Evolutionary conservation across 2,888 invertebrate species (phyloP), one percentile per base, ranked within the genome.

Genomic region (Patella ulyssiponensis): DNA sequence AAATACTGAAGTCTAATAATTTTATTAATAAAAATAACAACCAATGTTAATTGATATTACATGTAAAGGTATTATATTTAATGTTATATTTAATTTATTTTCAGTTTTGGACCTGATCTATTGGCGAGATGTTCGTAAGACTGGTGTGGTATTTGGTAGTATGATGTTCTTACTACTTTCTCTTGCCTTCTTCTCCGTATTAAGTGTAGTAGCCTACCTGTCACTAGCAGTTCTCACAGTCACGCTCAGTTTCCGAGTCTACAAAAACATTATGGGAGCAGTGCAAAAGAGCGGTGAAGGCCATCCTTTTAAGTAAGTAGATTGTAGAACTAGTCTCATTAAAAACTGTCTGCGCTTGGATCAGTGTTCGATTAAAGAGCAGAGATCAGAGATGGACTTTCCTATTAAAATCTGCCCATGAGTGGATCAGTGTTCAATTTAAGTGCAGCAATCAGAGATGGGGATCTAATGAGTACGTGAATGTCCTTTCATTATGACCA

Each of bases 101-200:
- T 56, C 87, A 92, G 92, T 92, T 94, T 96, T 97, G 93, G 96
- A 97, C 91, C 94, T 99, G 92, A 96, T 99, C 92, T 98, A 99
- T 94, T 99, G 99, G 99, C 95, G 98, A 86, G 96, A 97, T 93
- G 96, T 97, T 87, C 96, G 96, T 93, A 97, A 96, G 93, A 96
- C 97, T 84, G 99, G 97, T 86, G 95, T 95, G 89, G 97, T 97
- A 84, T 97, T 99, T 92, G 98, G 97, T 91, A 95, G 95, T 87
- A 95, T 96, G 86, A 94, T 99, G 91, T 94, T 95, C 90, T 94
- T 97, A 90, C 95, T 99, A 89, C 94, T 98, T 92, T 96, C 98
- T 89, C 95, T 99, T 93, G 96, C 97, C 91, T 96, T 96, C 94
- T 97, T 96, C 94, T 97, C 97, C 88, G 94, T 98, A 92, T 97